Evolutionary conservation across 2,797 vertebrate genomes (phyloP).

Genomic region (Acridotheres tristis): DNA sequence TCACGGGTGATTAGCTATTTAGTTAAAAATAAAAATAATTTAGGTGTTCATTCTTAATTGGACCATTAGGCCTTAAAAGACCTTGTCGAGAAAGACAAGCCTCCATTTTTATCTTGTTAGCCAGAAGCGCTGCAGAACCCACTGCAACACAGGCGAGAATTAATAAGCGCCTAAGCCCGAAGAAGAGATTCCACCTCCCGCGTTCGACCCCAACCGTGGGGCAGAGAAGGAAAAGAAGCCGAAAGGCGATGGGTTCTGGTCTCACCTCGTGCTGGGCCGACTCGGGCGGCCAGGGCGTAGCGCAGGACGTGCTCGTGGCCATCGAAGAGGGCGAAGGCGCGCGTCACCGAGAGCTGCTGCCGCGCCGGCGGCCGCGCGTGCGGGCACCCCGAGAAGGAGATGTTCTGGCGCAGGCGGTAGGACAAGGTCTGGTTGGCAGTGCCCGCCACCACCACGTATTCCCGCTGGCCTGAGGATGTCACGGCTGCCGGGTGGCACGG

Average conservation of each 20-base stretch:
- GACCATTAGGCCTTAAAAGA: no score
- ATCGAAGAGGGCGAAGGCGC: conserved; percentile 87
- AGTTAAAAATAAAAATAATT: no score
- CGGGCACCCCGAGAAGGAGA: conserved; percentile 84
- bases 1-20: no score
- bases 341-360: conserved; percentile 83
- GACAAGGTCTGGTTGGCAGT: conserved; percentile 80
- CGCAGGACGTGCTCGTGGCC: conserved; percentile 87
- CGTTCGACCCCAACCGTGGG: no score
- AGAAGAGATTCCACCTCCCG: no score
- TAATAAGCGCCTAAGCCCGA: no score
- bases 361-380: conserved; percentile 70
- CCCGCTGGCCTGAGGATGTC: conserved; percentile 83
- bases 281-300: conserved; percentile 89
- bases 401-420: conserved; percentile 88
- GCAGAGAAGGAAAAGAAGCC: no score
- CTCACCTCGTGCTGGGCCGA: conserved; percentile 84
- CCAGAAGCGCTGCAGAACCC: no score
- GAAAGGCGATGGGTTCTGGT: rapidly evolving
- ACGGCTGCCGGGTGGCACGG: conserved; percentile 65
- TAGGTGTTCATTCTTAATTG: no score
- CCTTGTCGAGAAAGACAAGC: no score
- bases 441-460: conserved; percentile 78
- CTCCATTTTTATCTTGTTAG: no score
- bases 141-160: no score